Evolutionary conservation across 2,888 invertebrate species (phyloP).

Genomic region (Pollenia labialis): DNA sequence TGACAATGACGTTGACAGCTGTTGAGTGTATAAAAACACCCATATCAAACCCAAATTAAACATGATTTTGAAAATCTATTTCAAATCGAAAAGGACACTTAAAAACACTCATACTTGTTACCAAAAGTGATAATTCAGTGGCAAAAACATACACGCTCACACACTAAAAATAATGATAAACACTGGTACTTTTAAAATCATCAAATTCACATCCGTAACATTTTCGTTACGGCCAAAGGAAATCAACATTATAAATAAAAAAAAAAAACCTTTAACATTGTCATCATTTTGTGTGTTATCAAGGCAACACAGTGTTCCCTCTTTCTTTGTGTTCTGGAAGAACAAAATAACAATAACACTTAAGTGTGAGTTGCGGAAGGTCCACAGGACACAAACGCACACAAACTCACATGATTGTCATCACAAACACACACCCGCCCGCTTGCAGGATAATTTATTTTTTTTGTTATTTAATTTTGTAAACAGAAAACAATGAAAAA

Average conservation of each 20-base stretch:
- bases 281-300: slow-evolving; percentile 35
- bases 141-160: slow-evolving; percentile 30
- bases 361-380: slow-evolving; percentile 24
- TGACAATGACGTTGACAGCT: slow-evolving; percentile 15
- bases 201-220: slow-evolving; percentile 48
- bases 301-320: background rate
- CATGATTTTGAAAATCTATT: slow-evolving; percentile 9
- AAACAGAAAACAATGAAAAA: slow-evolving; percentile 16
- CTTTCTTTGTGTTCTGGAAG: background rate
- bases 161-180: slow-evolving; percentile 11
- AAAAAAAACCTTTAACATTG: slow-evolving; percentile 35
- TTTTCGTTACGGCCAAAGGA: slow-evolving; percentile 34
- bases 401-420: too few species aligned
- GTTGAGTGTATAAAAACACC: slow-evolving; percentile 1
- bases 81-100: slow-evolving; percentile 46
- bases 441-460: background rate
- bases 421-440: background rate
- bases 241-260: background rate
- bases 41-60: slow-evolving; percentile 9
- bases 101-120: slow-evolving; percentile 56
- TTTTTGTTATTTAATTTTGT: slow-evolving; percentile 1
- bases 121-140: slow-evolving; percentile 53
- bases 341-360: background rate
- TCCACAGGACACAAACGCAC: background rate
- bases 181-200: slow-evolving; percentile 30